Percentiles rank a stretch among this genome's conserved stretches.
These are phyloP conservation scores for Calephelis nemesis DNA, from an alignment of 1,140 invertebrate species.

Conservation along the genomic window DNA sequence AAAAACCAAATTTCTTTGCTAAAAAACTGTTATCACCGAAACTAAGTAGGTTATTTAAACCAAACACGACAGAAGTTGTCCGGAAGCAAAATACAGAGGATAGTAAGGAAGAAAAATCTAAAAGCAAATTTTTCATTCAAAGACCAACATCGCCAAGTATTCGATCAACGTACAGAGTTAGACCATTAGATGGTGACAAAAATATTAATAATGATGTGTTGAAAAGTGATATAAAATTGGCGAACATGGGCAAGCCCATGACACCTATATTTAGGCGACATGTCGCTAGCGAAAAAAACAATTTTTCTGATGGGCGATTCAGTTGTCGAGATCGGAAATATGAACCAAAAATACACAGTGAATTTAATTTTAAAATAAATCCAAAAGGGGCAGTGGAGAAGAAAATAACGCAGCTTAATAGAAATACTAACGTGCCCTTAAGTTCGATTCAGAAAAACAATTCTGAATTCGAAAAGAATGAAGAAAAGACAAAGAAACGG, in stretches of 20 bases:
- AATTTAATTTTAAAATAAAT: conserved; percentile 44
- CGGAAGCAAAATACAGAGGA: conserved; percentile 43
- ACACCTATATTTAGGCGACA: conserved; percentile 69
- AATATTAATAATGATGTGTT: conserved; percentile 42
- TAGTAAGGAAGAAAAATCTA: conserved; percentile 52
- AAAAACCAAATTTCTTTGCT: conserved; percentile 60
- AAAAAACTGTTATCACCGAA: conserved; percentile 73
- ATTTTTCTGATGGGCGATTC: conserved; percentile 61
- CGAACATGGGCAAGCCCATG: conserved; percentile 69
- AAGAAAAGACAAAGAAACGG: conserved; percentile 38
- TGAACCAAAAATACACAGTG: conserved; percentile 40
- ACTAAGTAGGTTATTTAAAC: conserved; percentile 64
- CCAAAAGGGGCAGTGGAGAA: conserved; percentile 37
- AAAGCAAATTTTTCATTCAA: conserved; percentile 66
- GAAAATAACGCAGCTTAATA: conserved; percentile 37
- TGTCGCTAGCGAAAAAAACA: conserved; percentile 43
- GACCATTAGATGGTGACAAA: conserved; percentile 43
- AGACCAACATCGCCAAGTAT: conserved; percentile 47
- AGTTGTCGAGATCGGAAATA: conserved; percentile 61
- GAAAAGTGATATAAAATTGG: conserved; percentile 60
- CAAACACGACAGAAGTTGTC: conserved; percentile 48
- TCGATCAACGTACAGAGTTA: conserved; percentile 44
- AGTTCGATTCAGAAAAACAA: conserved; percentile 39
- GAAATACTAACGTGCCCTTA: conserved; percentile 30
- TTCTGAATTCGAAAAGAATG: conserved; percentile 23